Evolutionary conservation across 2,113 vertebrate species (phyloP), one percentile per base, ranked within the genome.

Genomic region (Anguilla rostrata): DNA sequence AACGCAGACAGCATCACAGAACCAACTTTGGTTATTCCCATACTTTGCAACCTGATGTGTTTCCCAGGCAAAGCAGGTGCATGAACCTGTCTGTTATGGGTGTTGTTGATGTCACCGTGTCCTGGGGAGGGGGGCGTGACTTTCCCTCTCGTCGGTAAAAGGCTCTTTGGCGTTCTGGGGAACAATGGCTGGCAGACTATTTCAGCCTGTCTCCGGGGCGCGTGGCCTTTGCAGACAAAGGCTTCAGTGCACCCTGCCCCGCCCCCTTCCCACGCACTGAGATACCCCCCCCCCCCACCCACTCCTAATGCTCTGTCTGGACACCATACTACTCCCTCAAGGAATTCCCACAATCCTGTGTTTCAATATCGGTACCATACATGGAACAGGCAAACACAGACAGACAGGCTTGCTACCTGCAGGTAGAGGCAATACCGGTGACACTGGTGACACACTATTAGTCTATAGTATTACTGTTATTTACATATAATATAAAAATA

Each of bases 101-200:
- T 53, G 12, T 53, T 53, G 43, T 12, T 53, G 49, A 12, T 53
- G 49, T 53, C 12, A 53, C 12, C 14, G 49, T 53, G n/a, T 75
- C 26, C n/a, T 75, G 71, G 26, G 71, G n/a, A 3, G 15, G 60
- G 53, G 53, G 0, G 53, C 53, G 5, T 53, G 71, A 75, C 71
- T 75, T 12, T 75, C 71, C 26, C 60, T 66, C 20, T n/a, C 63
- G 11, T 12, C 71, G 11, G 71, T n/a, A 66, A 75, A 75, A 34
- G 71, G 26, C 71, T 75, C 71, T 75, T 11, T 34, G 71, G 71
- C 26, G 9, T 75, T 29, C 71, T 22, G 20, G 12, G 71, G 26
- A 75, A 75, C 71, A 75, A 75, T 75, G 71, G 71, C 71, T 75
- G 71, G 9, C 71, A 75, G 71, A 75, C 71, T 34, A 75, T 34